These are phyloP conservation scores for Mormyrus proboscirostris DNA, from an alignment of 2,797 vertebrate species.

Conservation along the genomic window DNA sequence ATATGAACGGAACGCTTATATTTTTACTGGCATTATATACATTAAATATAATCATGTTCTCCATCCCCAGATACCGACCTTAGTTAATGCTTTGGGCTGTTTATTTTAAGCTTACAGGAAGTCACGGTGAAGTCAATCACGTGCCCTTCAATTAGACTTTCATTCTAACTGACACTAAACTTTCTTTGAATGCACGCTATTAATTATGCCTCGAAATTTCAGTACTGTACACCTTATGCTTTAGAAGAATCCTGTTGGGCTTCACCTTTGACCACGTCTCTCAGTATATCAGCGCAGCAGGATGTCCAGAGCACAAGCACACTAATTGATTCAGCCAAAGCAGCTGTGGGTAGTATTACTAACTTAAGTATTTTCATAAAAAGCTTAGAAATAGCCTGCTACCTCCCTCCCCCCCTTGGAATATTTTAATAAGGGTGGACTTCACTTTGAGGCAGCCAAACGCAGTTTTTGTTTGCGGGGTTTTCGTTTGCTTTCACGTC, in stretches of 20 bases:
- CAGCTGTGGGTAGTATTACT: constrained; percentile 30
- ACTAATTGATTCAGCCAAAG: constrained; percentile 28
- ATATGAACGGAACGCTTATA: not conserved
- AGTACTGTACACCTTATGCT: not conserved
- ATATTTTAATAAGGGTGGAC: constrained; percentile 25
- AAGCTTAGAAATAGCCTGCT: constrained; percentile 16
- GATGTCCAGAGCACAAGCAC: not conserved
- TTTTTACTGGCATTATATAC: not conserved
- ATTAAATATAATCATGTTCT: not conserved
- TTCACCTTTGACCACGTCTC: constrained; percentile 20
- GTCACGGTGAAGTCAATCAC: not conserved
- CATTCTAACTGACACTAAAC: not conserved
- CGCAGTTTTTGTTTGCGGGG: not conserved
- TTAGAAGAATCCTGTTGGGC: not conserved
- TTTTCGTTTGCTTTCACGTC: constrained; percentile 29
- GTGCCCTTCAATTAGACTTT: not conserved
- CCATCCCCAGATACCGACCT: not conserved
- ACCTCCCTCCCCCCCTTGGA: constrained; percentile 6
- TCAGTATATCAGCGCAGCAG: constrained; percentile 17
- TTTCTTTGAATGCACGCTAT: not conserved
- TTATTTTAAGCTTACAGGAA: not conserved
- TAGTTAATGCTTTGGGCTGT: not conserved
- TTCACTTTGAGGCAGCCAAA: constrained; percentile 13
- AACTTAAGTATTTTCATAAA: constrained; percentile 32
- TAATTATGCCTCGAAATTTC: not conserved